Conservation (phyloP, 1,140 invertebrate genomes). For the Procambarus virginalis region DNA sequence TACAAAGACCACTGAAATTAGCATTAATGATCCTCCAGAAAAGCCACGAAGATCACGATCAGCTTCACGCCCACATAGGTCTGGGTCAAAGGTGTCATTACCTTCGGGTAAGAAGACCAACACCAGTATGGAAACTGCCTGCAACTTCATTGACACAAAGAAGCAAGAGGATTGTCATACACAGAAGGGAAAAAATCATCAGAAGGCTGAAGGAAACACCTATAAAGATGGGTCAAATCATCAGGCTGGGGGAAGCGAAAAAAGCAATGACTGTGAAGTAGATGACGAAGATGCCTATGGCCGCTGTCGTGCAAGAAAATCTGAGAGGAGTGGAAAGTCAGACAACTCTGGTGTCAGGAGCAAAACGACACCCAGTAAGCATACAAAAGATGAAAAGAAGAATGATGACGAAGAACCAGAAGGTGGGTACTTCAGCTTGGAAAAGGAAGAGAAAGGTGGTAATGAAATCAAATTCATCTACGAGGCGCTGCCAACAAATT, state of each 20-base stretch:
- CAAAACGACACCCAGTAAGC: background rate
- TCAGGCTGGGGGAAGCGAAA: background rate
- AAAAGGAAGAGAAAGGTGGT: conserved; percentile 57
- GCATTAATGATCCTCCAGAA: conserved; percentile 2
- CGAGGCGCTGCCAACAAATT: conserved; percentile 28
- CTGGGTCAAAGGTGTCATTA: conserved; percentile 17
- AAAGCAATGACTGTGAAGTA: background rate
- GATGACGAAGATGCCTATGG: background rate
- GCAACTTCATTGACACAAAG: too few species aligned
- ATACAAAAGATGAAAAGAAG: background rate
- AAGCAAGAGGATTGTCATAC: background rate
- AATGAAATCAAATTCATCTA: conserved; percentile 48
- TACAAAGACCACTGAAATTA: background rate
- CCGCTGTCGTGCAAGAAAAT: background rate
- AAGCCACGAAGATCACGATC: conserved; percentile 40
- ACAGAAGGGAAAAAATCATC: background rate
- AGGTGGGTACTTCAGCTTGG: conserved; percentile 64
- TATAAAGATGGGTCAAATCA: background rate
- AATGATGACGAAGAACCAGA: conserved; percentile 44
- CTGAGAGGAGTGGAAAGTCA: conserved; percentile 10
- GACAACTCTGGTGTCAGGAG: background rate
- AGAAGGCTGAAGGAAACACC: background rate
- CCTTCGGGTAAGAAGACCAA: background rate
- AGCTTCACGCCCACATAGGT: conserved; percentile 31
- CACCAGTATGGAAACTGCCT: background rate